Evolutionary conservation across 2,113 vertebrate species (phyloP).

Genomic region (Cacatua alba): DNA sequence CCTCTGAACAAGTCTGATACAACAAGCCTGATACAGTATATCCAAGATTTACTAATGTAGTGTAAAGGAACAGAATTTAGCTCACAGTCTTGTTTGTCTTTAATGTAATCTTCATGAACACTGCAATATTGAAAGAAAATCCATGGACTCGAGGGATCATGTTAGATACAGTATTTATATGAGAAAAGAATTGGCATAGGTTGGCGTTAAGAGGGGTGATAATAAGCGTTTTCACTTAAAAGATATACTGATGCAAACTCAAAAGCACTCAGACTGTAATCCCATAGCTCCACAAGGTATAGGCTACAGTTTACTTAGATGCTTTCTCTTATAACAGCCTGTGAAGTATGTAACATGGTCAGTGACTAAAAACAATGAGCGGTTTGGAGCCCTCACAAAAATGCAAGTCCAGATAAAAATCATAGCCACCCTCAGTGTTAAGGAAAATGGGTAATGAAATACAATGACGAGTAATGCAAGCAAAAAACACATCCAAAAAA

Average conservation of each 20-base stretch:
- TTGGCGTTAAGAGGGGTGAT: neutral
- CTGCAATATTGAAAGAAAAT: neutral
- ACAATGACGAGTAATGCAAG: neutral
- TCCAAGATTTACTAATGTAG: neutral
- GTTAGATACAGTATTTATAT: neutral
- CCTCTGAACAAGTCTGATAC: neutral
- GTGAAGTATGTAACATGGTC: neutral
- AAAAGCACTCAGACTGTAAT: neutral
- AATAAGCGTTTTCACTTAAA: neutral
- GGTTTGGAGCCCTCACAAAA: slow-evolving; percentile 21
- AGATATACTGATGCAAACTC: neutral
- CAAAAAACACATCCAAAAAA: slow-evolving; percentile 27
- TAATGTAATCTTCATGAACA: neutral
- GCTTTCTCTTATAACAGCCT: neutral
- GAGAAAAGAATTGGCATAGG: neutral
- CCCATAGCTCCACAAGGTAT: neutral
- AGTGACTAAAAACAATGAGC: slow-evolving; percentile 26
- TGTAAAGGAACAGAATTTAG: neutral
- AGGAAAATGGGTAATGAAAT: slow-evolving; percentile 51
- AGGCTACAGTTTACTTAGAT: neutral
- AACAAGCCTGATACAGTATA: neutral
- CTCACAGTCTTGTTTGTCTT: neutral
- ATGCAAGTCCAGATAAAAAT: slow-evolving; percentile 46
- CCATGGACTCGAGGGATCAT: neutral
- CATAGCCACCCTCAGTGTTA: neutral